phyloP scores from a whole-genome alignment of 2,113 vertebrate genomes.

The Paramisgurnus dabryanus region DNA sequence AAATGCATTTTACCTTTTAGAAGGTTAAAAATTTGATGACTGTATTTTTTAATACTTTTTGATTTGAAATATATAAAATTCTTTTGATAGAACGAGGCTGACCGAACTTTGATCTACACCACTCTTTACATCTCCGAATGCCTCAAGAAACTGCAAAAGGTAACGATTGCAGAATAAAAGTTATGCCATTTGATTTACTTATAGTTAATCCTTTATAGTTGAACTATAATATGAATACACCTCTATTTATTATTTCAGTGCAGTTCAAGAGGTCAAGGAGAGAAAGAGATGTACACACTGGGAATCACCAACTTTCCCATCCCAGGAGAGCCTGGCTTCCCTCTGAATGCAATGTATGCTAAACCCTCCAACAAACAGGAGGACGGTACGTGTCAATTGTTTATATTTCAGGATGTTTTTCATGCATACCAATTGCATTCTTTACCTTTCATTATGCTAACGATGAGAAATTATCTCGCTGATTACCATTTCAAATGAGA shows the following conservation, averaged over 20 bases:
- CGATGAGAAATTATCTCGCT: neutral
- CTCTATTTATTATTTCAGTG: constrained; percentile 76
- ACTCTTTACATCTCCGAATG: constrained; percentile 99
- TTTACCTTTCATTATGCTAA: neutral
- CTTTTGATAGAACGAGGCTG: constrained; percentile 87
- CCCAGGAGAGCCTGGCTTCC: constrained; percentile 97
- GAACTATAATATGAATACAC: neutral
- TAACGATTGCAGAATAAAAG: constrained; percentile 58
- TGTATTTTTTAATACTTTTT: neutral
- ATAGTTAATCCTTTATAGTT: neutral
- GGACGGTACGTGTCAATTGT: constrained; percentile 67
- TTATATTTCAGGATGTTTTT: neutral
- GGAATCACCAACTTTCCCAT: constrained; percentile 99
- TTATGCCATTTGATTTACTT: neutral
- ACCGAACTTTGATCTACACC: constrained; percentile 94
- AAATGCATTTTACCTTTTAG: neutral
- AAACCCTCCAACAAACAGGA: constrained; percentile 78
- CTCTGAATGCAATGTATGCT: constrained; percentile 92
- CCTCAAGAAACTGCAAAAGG: constrained; percentile 97
- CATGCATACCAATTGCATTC: neutral
- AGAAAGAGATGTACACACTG: constrained; percentile 98
- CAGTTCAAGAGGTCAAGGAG: constrained; percentile 92
- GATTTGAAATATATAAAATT: neutral
- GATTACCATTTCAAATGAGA: neutral
- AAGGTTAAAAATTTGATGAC: neutral